A percentile compares a stretch with the other conserved stretches of the same genome.
These are phyloP conservation scores for Anolis apletophallus DNA, from an alignment of 2,797 vertebrate species.

Conservation along the genomic window DNA sequence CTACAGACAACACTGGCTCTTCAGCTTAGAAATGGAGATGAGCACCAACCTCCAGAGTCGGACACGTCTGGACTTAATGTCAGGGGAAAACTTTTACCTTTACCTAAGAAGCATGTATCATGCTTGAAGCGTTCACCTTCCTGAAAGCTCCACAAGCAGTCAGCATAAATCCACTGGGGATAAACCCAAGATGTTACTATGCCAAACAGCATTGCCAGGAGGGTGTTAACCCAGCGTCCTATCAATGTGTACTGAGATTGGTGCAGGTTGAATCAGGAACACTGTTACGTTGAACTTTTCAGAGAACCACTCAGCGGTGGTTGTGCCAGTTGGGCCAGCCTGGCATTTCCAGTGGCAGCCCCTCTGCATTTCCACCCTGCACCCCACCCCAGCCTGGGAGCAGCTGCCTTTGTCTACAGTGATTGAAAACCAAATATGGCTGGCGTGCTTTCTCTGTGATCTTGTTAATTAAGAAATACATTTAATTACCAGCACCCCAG, in stretches of 20 bases:
- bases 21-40: too few species aligned
- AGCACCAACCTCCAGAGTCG: too few species aligned
- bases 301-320: not conserved
- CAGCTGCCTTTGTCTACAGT: constrained; percentile 67
- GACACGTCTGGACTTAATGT: too few species aligned
- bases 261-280: not conserved
- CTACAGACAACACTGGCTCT: too few species aligned
- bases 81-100: too few species aligned
- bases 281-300: not conserved
- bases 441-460: constrained; percentile 69
- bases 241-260: not conserved
- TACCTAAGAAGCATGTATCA: not conserved
- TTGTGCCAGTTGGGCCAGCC: not conserved
- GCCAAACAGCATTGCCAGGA: not conserved
- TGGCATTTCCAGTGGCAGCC: not conserved
- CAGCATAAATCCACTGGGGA: not conserved
- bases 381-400: not conserved
- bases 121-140: not conserved
- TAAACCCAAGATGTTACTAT: not conserved
- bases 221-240: not conserved
- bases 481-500: constrained; percentile 77
- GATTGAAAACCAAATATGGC: constrained; percentile 64
- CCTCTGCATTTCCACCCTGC: not conserved
- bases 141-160: not conserved
- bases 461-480: constrained; percentile 77